A percentile compares a stretch with the other conserved stretches of the same genome.
Evolutionary conservation across 2,888 invertebrate species (phyloP).

Genomic region (Elmis aenea): DNA sequence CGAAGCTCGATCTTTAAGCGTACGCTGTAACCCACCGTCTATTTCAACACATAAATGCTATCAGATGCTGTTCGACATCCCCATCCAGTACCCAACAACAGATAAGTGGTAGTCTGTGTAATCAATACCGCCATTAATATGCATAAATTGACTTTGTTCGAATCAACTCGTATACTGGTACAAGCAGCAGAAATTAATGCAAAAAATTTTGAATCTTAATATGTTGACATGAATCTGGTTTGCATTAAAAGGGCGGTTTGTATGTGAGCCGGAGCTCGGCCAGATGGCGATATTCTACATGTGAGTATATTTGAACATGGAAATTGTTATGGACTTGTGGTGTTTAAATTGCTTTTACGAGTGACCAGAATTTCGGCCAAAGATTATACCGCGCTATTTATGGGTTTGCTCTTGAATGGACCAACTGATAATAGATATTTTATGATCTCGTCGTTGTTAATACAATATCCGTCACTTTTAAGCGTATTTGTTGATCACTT

Average conservation of each 20-base stretch:
- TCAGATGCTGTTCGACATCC: constrained; percentile 23
- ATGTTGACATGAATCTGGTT: constrained; percentile 30
- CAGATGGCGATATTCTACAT: constrained; percentile 13
- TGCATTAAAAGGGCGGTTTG: constrained; percentile 26
- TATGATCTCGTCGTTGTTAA: no score
- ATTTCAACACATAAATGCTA: constrained; percentile 21
- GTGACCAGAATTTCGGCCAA: constrained; percentile 39
- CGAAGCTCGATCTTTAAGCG: constrained; percentile 17
- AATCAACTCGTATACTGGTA: constrained; percentile 20
- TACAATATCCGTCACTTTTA: no score
- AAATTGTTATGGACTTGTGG: constrained; percentile 27
- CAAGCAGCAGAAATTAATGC: constrained; percentile 26
- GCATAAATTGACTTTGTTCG: constrained; percentile 37
- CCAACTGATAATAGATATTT: constrained; percentile 34
- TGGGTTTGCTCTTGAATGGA: constrained; percentile 34
- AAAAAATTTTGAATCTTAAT: constrained; percentile 33
- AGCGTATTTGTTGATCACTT: no score
- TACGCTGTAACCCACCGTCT: constrained; percentile 16
- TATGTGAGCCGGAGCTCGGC: constrained; percentile 8
- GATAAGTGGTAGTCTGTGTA: constrained; percentile 21
- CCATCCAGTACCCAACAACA: constrained; percentile 16
- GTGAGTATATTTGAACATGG: constrained; percentile 29
- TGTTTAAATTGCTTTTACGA: constrained; percentile 28
- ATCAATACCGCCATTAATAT: constrained; percentile 33
- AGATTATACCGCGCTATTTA: constrained; percentile 40